phyloP scores from a whole-genome alignment of 2,797 vertebrate species.

The Sebastes minor region DNA sequence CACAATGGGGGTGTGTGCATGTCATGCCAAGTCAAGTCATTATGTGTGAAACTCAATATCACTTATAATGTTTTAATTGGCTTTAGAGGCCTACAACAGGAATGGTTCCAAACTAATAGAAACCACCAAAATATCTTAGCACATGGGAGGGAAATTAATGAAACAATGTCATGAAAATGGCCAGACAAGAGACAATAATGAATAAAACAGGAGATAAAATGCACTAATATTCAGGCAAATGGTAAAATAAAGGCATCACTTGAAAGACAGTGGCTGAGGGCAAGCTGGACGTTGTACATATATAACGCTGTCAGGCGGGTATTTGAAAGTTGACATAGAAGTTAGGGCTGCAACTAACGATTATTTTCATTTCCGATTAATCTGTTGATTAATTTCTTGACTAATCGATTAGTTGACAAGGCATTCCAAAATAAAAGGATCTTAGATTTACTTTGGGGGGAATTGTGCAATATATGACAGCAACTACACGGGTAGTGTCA shows the following conservation, averaged over 20 bases:
- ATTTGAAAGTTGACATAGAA: not conserved
- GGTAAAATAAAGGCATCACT: not conserved
- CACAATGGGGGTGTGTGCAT: not conserved
- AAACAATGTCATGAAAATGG: not conserved
- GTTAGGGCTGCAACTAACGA: too few relatives aligned
- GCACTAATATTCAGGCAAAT: not conserved
- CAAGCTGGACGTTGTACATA: not conserved
- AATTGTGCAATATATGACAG: not conserved
- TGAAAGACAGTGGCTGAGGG: not conserved
- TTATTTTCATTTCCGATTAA: too few relatives aligned
- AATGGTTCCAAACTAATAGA: not conserved
- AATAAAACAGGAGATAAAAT: not conserved
- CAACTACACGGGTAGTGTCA: not conserved
- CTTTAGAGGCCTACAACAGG: not conserved
- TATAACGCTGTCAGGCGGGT: not conserved
- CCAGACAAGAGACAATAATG: not conserved
- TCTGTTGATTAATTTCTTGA: too few relatives aligned
- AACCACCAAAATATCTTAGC: not conserved
- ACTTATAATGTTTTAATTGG: not conserved
- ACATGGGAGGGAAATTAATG: not conserved
- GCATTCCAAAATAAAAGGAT: not conserved
- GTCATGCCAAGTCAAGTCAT: not conserved
- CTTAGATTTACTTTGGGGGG: not conserved
- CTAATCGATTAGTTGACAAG: too few relatives aligned
- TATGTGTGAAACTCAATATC: not conserved